A percentile compares a stretch with the other conserved stretches of the same genome.
These are phyloP conservation scores for Malurus alboscapulatus DNA, from an alignment of 2,113 vertebrate genomes.

Conservation along the genomic window DNA sequence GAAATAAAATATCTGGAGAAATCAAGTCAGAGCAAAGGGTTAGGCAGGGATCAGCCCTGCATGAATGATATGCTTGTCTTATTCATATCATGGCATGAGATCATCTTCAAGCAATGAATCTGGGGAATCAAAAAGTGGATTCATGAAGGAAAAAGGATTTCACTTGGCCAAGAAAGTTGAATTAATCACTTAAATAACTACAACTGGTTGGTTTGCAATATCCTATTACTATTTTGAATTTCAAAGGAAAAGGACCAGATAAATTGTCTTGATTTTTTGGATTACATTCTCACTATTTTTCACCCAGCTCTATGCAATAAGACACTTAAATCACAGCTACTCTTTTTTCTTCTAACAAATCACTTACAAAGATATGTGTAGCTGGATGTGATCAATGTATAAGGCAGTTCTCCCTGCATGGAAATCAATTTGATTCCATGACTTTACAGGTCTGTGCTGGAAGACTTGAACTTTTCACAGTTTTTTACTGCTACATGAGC, in stretches of 20 bases:
- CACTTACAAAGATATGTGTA: neutral
- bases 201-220: neutral
- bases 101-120: neutral
- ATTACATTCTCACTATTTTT: neutral
- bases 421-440: neutral
- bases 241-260: neutral
- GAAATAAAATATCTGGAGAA: slow-evolving; percentile 6
- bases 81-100: neutral
- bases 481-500: neutral
- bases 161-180: neutral
- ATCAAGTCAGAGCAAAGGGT: neutral
- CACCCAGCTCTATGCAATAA: neutral
- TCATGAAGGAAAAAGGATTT: neutral
- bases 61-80: neutral
- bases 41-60: neutral
- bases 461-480: neutral
- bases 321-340: neutral
- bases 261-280: neutral
- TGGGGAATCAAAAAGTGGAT: neutral
- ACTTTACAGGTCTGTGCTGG: neutral
- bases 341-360: neutral
- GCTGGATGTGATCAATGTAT: neutral
- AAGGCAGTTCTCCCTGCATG: neutral
- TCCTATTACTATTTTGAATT: neutral
- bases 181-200: neutral